These are phyloP conservation scores for Tromatobia lineatoria DNA, from an alignment of 2,888 invertebrate species.

Conservation along the genomic window DNA sequence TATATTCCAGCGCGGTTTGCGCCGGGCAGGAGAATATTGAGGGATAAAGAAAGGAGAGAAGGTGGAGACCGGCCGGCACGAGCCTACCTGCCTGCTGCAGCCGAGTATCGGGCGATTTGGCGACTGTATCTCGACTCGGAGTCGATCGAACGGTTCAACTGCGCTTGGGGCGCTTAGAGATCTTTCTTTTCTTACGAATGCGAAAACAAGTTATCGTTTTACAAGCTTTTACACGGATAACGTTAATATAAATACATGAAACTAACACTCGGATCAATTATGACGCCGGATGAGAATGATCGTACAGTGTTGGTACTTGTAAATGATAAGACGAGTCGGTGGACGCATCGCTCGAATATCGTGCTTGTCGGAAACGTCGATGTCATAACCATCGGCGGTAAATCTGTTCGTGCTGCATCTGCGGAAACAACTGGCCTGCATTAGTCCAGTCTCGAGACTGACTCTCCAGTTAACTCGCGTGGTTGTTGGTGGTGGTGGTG, in stretches of 20 bases:
- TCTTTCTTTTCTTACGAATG: slow-evolving; percentile 3
- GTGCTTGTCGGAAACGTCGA: slow-evolving; percentile 23
- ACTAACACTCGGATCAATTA: slow-evolving; percentile 1
- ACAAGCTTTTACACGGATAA: too few relatives aligned
- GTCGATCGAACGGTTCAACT: slow-evolving; percentile 35
- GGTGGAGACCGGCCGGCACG: slow-evolving; percentile 43
- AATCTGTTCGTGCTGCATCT: slow-evolving; percentile 20
- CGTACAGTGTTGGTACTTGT: slow-evolving; percentile 2
- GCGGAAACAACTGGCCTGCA: slow-evolving; percentile 18
- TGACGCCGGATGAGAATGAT: slow-evolving; percentile 53
- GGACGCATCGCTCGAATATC: not conserved
- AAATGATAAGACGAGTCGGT: slow-evolving; percentile 23
- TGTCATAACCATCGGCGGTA: slow-evolving; percentile 21
- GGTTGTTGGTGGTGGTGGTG: too few relatives aligned
- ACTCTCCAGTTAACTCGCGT: not conserved
- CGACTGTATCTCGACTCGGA: slow-evolving; percentile 17
- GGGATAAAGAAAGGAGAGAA: not conserved
- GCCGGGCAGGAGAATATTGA: slow-evolving; percentile 6
- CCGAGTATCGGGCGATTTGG: not conserved
- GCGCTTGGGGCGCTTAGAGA: not conserved
- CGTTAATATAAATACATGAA: too few relatives aligned
- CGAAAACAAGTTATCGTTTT: slow-evolving; percentile 17
- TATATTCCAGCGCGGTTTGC: not conserved
- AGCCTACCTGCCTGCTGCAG: not conserved
- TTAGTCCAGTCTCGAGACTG: slow-evolving; percentile 1